These are phyloP conservation scores for Drosophila neocordata DNA, from an alignment of 1,140 invertebrate species.

Conservation along the genomic window DNA sequence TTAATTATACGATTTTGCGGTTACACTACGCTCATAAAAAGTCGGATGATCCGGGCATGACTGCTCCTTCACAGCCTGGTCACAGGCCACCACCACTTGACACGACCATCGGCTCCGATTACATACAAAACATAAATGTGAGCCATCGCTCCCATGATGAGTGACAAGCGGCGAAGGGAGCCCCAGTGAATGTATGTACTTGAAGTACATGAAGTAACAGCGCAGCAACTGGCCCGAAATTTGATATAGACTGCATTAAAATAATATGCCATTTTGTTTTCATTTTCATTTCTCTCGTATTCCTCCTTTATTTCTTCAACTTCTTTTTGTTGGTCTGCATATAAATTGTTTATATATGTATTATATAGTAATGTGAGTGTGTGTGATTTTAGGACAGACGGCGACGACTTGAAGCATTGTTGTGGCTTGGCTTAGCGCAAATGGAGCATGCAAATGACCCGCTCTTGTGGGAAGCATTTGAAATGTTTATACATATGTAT, in stretches of 20 bases:
- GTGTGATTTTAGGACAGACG: not conserved
- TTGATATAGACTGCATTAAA: slow-evolving; percentile 7
- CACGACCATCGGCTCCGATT: slow-evolving; percentile 6
- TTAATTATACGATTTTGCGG: slow-evolving; percentile 4
- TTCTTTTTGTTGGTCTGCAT: not conserved
- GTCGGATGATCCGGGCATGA: slow-evolving; percentile 7
- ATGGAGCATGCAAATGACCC: slow-evolving; percentile 10
- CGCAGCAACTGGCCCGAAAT: not conserved
- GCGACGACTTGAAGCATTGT: not conserved
- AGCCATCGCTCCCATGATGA: not conserved
- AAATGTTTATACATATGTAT: slow-evolving; percentile 16
- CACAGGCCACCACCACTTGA: slow-evolving; percentile 7
- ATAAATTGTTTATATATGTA: too few relatives aligned
- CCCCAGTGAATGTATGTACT: not conserved
- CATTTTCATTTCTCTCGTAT: not conserved
- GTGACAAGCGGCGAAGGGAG: not conserved
- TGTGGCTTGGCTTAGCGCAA: slow-evolving; percentile 4
- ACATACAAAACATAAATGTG: not conserved
- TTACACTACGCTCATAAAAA: not conserved
- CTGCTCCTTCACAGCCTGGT: slow-evolving; percentile 4
- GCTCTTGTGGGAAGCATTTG: slow-evolving; percentile 9
- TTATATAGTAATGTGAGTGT: too few relatives aligned
- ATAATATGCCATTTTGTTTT: slow-evolving; percentile 12
- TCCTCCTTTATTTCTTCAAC: not conserved
- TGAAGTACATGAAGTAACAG: slow-evolving; percentile 8